Evolutionary conservation across 2,797 vertebrate genomes (phyloP), one percentile per base, ranked within the genome.

Genomic region (Macrochelys suwanniensis): DNA sequence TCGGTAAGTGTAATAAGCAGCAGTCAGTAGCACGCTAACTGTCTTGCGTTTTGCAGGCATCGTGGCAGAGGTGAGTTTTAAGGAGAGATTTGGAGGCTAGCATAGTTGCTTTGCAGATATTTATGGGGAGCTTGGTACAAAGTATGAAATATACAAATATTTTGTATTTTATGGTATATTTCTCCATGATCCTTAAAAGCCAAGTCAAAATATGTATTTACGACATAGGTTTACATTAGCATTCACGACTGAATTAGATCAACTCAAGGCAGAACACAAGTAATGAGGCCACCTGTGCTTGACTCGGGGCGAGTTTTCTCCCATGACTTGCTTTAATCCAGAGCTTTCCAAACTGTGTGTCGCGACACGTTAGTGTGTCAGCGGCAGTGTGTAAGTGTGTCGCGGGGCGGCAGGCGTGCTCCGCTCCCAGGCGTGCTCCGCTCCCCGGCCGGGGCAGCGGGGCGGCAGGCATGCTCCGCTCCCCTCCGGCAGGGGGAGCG

Each of bases 211-310:
- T 50, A 6, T 33, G 15, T n/a, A n/a, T 65, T 15, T n/a, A 65
- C 68, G 49, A 80, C 51, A 53, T 28, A 76, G 76, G 68, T 4
- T 3, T 1, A 53, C 26, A 1, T 21, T 1, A 1, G 2, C 19
- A 2, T 1, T 15, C 51, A 59, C n/a, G 15, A 6, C 74, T 8
- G n/a, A n/a, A 33, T 76, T 26, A 37, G 45, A 12, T 11, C 51
- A 61, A 54, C 85, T 7, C 9, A 61, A 53, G 81, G 37, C 86
- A 92, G 37, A 47, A 16, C n/a, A 28, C 59, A n/a, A 23, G 0
- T 53, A 4, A 2, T 47, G 0, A 7, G 28, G 7, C 37, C 3
- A 1, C 5, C 28, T 59, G 9, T 16, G 15, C 49, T 74, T 51
- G 3, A n/a, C 49, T 50, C 7, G 21, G 45, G 57, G 45, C 19